These are phyloP conservation scores for Cyrtorhinus lividipennis DNA, from an alignment of 1,140 invertebrate genomes.

Conservation along the genomic window DNA sequence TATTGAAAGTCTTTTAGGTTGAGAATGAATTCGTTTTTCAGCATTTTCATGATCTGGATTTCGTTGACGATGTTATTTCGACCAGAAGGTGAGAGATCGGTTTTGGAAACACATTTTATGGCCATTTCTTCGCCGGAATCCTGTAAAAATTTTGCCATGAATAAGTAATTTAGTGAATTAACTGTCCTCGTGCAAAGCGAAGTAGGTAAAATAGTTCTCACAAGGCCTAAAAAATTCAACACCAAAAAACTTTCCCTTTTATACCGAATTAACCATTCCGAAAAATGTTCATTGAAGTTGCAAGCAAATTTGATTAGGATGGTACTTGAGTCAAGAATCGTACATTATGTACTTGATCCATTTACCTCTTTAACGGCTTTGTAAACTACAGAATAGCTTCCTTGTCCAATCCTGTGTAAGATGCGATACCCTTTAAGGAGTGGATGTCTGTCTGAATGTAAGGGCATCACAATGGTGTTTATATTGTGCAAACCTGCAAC, in stretches of 20 bases:
- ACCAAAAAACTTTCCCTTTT: no score
- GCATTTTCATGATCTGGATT: conserved; percentile 65
- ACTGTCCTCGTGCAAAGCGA: no score
- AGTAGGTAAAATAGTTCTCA: no score
- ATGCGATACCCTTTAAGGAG: conserved; percentile 44
- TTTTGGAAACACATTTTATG: conserved; percentile 70
- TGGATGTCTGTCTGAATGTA: conserved; percentile 1
- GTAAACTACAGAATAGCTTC: conserved; percentile 77
- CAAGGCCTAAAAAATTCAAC: conserved; percentile 30
- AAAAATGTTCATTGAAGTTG: no score
- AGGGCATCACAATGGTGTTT: no score
- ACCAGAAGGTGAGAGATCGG: conserved; percentile 52
- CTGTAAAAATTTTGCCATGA: no score
- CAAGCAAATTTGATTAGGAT: no score
- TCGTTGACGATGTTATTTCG: conserved; percentile 73
- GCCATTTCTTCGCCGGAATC: conserved; percentile 46
- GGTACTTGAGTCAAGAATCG: no score
- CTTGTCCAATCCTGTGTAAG: conserved; percentile 64
- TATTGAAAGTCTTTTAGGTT: conserved; percentile 69
- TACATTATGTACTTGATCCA: no score
- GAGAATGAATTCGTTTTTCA: conserved; percentile 73
- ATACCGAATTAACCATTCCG: no score
- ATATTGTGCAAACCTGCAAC: no score
- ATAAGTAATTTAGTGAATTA: no score
- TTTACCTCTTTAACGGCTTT: conserved; percentile 66